A percentile compares a stretch with the other conserved stretches of the same genome.
Evolutionary conservation across 2,888 invertebrate genomes (phyloP).

Genomic region (Aromia moschata): DNA sequence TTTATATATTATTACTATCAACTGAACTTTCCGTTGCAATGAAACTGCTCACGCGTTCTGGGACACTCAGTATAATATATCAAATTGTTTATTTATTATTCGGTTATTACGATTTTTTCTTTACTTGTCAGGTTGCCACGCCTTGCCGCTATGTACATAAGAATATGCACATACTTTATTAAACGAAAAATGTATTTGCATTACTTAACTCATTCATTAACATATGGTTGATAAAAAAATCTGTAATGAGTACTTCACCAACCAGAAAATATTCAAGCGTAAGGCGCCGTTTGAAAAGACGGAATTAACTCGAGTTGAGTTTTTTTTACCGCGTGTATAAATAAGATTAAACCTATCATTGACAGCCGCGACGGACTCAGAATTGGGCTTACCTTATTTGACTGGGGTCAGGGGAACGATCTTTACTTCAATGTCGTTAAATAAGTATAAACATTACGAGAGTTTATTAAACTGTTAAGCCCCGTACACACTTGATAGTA

Average conservation of each 20-base stretch:
- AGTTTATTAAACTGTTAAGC: constrained; percentile 10
- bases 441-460: constrained; percentile 14
- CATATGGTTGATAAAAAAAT: not conserved
- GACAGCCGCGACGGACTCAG: constrained; percentile 1
- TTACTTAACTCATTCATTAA: no score
- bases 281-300: not conserved
- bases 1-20: no score
- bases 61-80: no score
- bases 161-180: no score
- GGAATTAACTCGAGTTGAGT: not conserved
- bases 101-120: no score
- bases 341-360: not conserved
- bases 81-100: no score
- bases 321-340: not conserved
- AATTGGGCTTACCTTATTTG: constrained; percentile 17
- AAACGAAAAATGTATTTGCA: no score
- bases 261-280: not conserved
- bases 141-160: no score
- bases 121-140: no score
- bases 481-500: no score
- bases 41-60: no score
- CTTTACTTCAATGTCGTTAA: constrained; percentile 11
- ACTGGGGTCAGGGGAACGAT: not conserved
- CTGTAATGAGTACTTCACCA: not conserved
- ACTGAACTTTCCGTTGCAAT: no score